Evolutionary conservation across 1,140 invertebrate species (phyloP).

Genomic region (Pseudomyrmex dendroicus): DNA sequence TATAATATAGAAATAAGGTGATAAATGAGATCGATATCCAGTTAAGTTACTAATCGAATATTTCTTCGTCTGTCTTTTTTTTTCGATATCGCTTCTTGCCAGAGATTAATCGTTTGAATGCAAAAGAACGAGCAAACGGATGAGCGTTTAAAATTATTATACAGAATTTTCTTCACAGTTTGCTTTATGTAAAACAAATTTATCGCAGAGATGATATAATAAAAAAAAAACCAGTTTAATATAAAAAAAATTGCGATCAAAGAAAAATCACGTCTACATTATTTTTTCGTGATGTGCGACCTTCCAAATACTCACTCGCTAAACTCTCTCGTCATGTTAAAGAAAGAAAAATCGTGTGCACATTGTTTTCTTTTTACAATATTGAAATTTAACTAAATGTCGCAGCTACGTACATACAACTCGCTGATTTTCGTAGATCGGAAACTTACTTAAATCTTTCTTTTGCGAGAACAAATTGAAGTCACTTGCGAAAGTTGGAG

Average conservation of each 20-base stretch:
- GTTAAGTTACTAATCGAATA: slow-evolving; percentile 50
- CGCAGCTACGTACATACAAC: too few relatives aligned
- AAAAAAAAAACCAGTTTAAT: too few relatives aligned
- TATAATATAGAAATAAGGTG: slow-evolving; percentile 6
- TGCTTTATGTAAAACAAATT: not conserved
- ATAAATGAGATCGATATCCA: slow-evolving; percentile 65
- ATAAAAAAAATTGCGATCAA: not conserved
- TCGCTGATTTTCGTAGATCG: too few relatives aligned
- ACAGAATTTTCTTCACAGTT: not conserved
- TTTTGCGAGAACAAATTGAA: slow-evolving; percentile 2
- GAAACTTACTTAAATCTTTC: not conserved
- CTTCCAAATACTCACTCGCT: not conserved
- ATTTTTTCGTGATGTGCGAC: not conserved
- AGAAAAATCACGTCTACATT: not conserved
- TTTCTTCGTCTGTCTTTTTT: slow-evolving; percentile 10
- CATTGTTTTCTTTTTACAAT: too few relatives aligned
- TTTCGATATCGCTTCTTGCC: slow-evolving; percentile 12
- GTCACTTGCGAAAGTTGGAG: not conserved
- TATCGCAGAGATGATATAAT: not conserved
- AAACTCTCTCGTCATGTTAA: too few relatives aligned
- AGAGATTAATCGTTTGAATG: slow-evolving; percentile 6
- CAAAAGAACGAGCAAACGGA: slow-evolving; percentile 4
- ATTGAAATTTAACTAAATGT: too few relatives aligned
- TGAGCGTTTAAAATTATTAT: slow-evolving; percentile 3
- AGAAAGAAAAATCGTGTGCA: too few relatives aligned